A percentile compares a stretch with the other conserved stretches of the same genome.
Evolutionary conservation across 2,797 vertebrate genomes (phyloP).

Genomic region (Lates japonicus): DNA sequence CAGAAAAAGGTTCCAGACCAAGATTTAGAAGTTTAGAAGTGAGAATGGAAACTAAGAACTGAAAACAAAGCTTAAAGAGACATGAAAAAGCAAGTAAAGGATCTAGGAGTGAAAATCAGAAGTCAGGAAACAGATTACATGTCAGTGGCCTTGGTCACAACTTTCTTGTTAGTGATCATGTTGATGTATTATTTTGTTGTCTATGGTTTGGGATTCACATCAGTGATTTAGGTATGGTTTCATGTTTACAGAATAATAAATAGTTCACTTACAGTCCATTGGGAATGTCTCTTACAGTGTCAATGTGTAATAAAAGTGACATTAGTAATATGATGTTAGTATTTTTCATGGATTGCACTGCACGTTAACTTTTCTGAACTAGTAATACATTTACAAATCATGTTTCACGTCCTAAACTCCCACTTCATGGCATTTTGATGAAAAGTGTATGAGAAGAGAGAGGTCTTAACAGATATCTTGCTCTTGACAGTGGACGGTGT

Average conservation of each 20-base stretch:
- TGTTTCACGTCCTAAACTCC: constrained; percentile 16
- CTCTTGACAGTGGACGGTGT: constrained; percentile 39
- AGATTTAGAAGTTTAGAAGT: not conserved
- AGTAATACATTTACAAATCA: not conserved
- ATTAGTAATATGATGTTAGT: not conserved
- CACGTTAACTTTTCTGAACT: constrained; percentile 1
- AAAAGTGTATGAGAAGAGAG: constrained; percentile 24
- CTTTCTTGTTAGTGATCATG: not conserved
- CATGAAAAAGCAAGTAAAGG: constrained; percentile 9
- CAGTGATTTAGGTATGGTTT: not conserved
- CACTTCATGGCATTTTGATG: constrained; percentile 6
- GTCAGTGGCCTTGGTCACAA: not conserved
- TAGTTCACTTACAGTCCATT: not conserved
- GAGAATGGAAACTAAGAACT: constrained; percentile 55
- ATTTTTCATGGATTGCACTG: constrained; percentile 10
- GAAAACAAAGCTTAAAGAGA: constrained; percentile 26
- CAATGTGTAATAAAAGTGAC: not conserved
- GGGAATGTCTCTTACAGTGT: not conserved
- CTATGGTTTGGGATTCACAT: not conserved
- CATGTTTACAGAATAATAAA: not conserved
- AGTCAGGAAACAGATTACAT: not conserved
- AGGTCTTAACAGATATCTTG: constrained; percentile 21
- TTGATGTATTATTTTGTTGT: constrained; percentile 6
- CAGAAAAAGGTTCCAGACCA: not conserved
- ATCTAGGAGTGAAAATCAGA: constrained; percentile 29